Percentiles rank a stretch among this genome's conserved stretches.
Evolutionary conservation across 2,888 invertebrate genomes (phyloP).

Genomic region (Aphidius colemani): DNA sequence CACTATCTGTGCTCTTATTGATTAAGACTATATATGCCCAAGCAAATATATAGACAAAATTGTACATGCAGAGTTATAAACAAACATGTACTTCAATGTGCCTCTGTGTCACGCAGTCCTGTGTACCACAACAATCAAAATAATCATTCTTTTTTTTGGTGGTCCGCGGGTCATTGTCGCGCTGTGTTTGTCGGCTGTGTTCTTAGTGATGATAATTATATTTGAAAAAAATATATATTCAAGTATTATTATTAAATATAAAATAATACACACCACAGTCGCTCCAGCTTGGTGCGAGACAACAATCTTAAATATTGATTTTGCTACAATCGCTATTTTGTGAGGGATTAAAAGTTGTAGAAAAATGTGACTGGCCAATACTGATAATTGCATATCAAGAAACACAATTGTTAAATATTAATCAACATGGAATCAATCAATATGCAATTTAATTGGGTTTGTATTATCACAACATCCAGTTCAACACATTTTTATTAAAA

Average conservation of each 20-base stretch:
- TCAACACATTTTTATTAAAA: constrained; percentile 39
- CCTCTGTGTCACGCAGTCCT: constrained; percentile 55
- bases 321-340: constrained; percentile 60
- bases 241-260: constrained; percentile 19
- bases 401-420: constrained; percentile 12
- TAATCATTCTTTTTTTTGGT: constrained; percentile 32
- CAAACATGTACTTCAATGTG: constrained; percentile 52
- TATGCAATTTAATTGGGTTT: constrained; percentile 56
- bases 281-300: constrained; percentile 55
- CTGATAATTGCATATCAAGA: constrained; percentile 21
- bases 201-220: too few relatives aligned
- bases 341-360: constrained; percentile 34
- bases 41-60: constrained; percentile 46
- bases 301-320: constrained; percentile 56
- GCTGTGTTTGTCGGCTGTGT: constrained; percentile 49
- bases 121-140: constrained; percentile 47
- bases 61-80: constrained; percentile 43
- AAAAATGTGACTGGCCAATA: neutral
- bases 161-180: constrained; percentile 54
- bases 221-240: constrained; percentile 33
- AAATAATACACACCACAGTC: constrained; percentile 11
- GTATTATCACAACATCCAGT: constrained; percentile 54
- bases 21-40: constrained; percentile 46
- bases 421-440: constrained; percentile 52
- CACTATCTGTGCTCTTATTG: constrained; percentile 55